These are phyloP conservation scores for Bombus breviceps DNA, from an alignment of 1,140 invertebrate species.

Conservation along the genomic window DNA sequence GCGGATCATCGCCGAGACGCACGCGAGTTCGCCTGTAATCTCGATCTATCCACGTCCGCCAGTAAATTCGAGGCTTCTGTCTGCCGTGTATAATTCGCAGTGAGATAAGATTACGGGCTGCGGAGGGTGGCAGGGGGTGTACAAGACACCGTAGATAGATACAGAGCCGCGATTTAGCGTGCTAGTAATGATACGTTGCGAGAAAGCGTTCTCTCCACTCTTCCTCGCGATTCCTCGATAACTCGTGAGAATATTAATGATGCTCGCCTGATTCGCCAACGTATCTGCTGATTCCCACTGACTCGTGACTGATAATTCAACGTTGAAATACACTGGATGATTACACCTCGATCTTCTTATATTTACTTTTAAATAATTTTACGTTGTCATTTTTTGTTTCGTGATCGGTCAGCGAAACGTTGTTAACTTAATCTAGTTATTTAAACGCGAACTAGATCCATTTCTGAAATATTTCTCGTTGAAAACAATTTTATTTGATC, in stretches of 20 bases:
- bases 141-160: neutral
- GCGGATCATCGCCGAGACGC: conserved; percentile 7
- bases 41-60: conserved; percentile 11
- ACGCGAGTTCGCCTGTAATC: conserved; percentile 16
- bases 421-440: neutral
- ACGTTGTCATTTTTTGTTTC: neutral
- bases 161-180: conserved; percentile 21
- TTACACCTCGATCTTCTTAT: neutral
- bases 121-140: neutral
- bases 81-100: conserved; percentile 36
- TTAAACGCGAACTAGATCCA: too few species aligned
- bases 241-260: conserved; percentile 10
- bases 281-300: neutral
- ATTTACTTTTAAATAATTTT: neutral
- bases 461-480: too few species aligned
- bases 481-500: too few species aligned
- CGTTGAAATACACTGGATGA: neutral
- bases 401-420: neutral
- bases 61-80: conserved; percentile 44
- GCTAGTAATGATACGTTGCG: conserved; percentile 30
- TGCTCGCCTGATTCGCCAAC: neutral
- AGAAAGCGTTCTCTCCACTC: neutral
- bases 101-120: conserved; percentile 29
- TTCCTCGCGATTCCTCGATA: conserved; percentile 11
- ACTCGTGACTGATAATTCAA: neutral